A percentile compares a stretch with the other conserved stretches of the same genome.
phyloP scores from a whole-genome alignment of 2,888 invertebrate species.

The Chloroclystis v-ata region DNA sequence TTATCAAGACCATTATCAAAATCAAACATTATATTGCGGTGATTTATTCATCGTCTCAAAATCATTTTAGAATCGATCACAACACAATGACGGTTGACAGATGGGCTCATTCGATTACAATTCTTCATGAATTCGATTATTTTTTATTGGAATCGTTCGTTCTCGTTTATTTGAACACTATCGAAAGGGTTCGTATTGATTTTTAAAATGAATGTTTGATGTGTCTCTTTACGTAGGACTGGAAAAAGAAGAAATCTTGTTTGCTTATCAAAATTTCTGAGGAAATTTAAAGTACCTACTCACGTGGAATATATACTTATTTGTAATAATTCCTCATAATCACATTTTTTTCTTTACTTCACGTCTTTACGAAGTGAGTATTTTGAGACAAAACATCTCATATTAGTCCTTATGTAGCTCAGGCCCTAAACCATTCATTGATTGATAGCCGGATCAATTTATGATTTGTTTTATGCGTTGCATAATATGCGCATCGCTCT shows the following conservation, averaged over 20 bases:
- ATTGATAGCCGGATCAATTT: conserved; percentile 44
- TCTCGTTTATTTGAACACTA: conserved; percentile 60
- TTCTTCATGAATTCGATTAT: conserved; percentile 40
- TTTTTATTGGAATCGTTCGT: conserved; percentile 59
- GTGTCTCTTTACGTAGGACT: conserved; percentile 48
- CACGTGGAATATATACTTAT: too few species aligned
- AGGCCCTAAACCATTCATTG: conserved; percentile 44
- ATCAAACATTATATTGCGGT: conserved; percentile 13
- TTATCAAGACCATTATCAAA: conserved; percentile 15
- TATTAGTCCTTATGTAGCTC: conserved; percentile 25
- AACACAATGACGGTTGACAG: conserved; percentile 71
- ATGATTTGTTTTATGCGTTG: conserved; percentile 46
- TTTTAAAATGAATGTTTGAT: conserved; percentile 66
- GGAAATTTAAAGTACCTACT: neutral
- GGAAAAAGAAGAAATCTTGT: conserved; percentile 30
- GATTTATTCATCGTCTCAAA: conserved; percentile 19
- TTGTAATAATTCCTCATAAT: too few species aligned
- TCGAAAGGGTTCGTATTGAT: conserved; percentile 73
- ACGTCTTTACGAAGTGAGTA: too few species aligned
- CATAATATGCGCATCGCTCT: conserved; percentile 16
- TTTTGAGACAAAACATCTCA: neutral
- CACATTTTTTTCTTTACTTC: too few species aligned
- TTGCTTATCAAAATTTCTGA: neutral
- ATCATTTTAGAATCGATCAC: conserved; percentile 43
- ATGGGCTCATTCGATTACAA: conserved; percentile 60